phyloP scores from a whole-genome alignment of 2,797 vertebrate genomes.

The Anableps anableps region DNA sequence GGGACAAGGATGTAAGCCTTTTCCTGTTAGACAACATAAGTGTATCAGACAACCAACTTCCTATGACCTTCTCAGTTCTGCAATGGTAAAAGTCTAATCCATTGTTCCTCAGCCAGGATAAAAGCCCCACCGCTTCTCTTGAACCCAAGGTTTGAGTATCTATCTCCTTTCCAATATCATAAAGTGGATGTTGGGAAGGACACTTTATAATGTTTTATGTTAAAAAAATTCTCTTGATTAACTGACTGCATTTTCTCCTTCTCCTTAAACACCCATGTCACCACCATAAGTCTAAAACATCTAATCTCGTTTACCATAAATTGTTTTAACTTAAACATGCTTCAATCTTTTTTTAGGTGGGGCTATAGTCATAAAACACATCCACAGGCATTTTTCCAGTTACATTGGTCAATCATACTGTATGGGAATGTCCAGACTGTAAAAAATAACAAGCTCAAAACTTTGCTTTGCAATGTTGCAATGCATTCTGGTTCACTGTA shows the following conservation, averaged over 20 bases:
- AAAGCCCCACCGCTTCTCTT: not conserved
- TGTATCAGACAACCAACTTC: not conserved
- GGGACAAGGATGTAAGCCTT: not conserved
- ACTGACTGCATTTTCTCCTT: not conserved
- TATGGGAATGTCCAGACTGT: slow-evolving; percentile 12
- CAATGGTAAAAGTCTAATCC: not conserved
- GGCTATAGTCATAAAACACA: not conserved
- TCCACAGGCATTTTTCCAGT: slow-evolving; percentile 1
- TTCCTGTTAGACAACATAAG: not conserved
- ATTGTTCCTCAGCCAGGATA: not conserved
- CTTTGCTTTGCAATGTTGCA: slow-evolving; percentile 27
- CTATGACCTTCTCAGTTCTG: not conserved
- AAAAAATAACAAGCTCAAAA: slow-evolving; percentile 26
- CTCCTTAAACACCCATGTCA: not conserved
- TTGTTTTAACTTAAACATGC: not conserved
- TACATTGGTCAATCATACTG: slow-evolving; percentile 11
- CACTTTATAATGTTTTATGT: no score
- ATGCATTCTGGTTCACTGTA: slow-evolving; percentile 43
- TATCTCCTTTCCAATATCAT: not conserved
- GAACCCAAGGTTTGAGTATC: not conserved
- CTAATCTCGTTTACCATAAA: not conserved
- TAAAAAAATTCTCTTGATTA: not conserved
- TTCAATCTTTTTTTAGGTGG: not conserved
- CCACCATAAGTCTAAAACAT: not conserved
- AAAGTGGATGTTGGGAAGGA: not conserved